Conservation (phyloP, 2,113 vertebrate species). For the Solea solea region DNA sequence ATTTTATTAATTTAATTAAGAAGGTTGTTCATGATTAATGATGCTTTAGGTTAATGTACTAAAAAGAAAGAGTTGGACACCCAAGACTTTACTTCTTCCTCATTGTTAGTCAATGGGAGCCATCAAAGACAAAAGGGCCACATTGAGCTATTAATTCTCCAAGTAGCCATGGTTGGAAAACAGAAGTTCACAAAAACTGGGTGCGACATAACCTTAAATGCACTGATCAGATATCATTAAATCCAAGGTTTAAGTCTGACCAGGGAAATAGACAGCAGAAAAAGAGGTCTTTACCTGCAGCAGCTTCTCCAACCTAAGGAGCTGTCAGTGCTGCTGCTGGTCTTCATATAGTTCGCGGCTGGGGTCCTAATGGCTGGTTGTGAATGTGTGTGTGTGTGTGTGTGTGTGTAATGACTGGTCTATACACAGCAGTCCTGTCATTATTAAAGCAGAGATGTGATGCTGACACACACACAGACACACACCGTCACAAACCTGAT, state of each 20-base stretch:
- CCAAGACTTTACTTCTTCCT: not conserved
- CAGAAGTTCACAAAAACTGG: not conserved
- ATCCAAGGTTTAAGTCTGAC: not conserved
- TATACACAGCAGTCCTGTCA: constrained; percentile 61
- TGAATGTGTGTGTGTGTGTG: constrained; percentile 25
- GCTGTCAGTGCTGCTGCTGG: constrained; percentile 24
- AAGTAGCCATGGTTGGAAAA: not conserved
- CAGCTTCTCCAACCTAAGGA: constrained; percentile 45
- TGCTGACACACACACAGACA: constrained; percentile 54
- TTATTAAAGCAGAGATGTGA: constrained; percentile 71
- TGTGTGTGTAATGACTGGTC: constrained; percentile 61
- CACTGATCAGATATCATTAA: not conserved
- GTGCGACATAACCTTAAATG: not conserved
- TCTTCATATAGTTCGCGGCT: constrained; percentile 68
- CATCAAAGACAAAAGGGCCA: no score
- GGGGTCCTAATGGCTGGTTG: constrained; percentile 55
- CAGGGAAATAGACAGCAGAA: not conserved
- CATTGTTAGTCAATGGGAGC: not conserved
- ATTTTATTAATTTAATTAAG: no score
- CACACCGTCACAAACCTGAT: constrained; percentile 65
- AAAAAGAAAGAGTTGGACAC: no score
- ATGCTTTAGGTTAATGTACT: no score
- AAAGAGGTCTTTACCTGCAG: constrained; percentile 61
- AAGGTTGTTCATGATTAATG: no score
- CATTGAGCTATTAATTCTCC: not conserved